Conservation (phyloP, 2,888 invertebrate species). For the Tiliacea citrago region DNA sequence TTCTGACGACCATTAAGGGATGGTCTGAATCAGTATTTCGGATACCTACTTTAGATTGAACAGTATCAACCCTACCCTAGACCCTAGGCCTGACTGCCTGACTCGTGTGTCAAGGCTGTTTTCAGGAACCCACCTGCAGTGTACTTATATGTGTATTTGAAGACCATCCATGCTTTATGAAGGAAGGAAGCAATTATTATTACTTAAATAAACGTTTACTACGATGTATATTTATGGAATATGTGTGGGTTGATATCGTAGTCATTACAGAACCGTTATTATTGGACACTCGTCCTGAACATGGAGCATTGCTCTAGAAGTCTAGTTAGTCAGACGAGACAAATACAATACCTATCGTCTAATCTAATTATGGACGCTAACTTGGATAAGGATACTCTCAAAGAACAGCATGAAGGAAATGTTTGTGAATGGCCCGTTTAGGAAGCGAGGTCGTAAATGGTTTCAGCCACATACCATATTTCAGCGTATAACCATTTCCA, state of each 20-base stretch:
- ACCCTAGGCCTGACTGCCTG: background rate
- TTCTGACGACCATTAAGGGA: background rate
- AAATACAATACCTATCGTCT: background rate
- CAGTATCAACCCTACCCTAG: background rate
- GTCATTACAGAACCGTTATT: slow-evolving; percentile 52
- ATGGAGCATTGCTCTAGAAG: slow-evolving; percentile 22
- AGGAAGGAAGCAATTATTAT: slow-evolving; percentile 25
- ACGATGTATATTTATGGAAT: slow-evolving; percentile 10
- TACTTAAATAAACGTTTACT: slow-evolving; percentile 24
- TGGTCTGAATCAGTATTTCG: background rate
- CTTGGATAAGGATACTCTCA: background rate
- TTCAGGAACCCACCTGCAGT: background rate
- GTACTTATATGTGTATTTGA: background rate
- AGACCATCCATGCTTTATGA: background rate
- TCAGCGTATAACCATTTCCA: background rate
- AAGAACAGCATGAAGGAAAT: background rate
- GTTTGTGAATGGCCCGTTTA: background rate
- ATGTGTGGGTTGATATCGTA: slow-evolving; percentile 37
- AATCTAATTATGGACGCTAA: background rate
- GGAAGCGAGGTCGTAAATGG: background rate
- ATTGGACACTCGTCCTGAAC: slow-evolving; percentile 32
- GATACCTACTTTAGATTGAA: background rate
- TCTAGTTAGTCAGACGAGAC: slow-evolving; percentile 13
- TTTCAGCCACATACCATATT: background rate
- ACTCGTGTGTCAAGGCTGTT: background rate